Evolutionary conservation across 2,888 invertebrate genomes (phyloP).

Genomic region (Nysson spinosus): DNA sequence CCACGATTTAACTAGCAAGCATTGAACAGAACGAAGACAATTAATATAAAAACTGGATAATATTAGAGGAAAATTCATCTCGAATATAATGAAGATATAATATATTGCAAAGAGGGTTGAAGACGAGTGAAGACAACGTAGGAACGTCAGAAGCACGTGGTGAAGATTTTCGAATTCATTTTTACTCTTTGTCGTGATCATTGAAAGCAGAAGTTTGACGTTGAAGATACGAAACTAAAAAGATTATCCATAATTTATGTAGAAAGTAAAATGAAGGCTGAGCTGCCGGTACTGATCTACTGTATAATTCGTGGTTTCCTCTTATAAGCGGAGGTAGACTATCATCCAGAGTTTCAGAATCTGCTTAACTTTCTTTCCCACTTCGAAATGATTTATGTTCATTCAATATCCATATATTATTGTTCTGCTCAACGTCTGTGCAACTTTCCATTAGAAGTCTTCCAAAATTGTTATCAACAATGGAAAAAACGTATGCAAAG

Average conservation of each 20-base stretch:
- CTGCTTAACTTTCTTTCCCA: constrained; percentile 41
- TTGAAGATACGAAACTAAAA: constrained; percentile 42
- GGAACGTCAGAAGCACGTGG: constrained; percentile 3
- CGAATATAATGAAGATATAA: not conserved
- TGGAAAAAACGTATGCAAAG: too few species aligned
- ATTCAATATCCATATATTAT: not conserved
- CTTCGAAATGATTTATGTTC: constrained; percentile 11
- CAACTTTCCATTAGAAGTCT: not conserved
- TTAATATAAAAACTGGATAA: too few species aligned
- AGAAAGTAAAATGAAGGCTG: constrained; percentile 58
- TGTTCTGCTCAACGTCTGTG: not conserved
- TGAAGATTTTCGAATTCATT: constrained; percentile 37
- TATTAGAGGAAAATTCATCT: too few species aligned
- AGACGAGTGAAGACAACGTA: too few species aligned
- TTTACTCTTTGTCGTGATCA: constrained; percentile 44
- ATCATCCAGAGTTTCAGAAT: constrained; percentile 49
- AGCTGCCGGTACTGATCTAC: constrained; percentile 37
- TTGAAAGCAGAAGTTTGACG: constrained; percentile 40
- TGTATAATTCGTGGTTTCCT: constrained; percentile 54
- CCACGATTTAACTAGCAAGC: too few species aligned
- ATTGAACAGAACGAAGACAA: too few species aligned
- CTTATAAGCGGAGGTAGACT: constrained; percentile 47
- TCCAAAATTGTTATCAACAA: too few species aligned
- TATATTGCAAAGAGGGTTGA: too few species aligned
- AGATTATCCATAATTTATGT: constrained; percentile 63